phyloP scores from a whole-genome alignment of 2,113 vertebrate genomes.

The Trichechus manatus region DNA sequence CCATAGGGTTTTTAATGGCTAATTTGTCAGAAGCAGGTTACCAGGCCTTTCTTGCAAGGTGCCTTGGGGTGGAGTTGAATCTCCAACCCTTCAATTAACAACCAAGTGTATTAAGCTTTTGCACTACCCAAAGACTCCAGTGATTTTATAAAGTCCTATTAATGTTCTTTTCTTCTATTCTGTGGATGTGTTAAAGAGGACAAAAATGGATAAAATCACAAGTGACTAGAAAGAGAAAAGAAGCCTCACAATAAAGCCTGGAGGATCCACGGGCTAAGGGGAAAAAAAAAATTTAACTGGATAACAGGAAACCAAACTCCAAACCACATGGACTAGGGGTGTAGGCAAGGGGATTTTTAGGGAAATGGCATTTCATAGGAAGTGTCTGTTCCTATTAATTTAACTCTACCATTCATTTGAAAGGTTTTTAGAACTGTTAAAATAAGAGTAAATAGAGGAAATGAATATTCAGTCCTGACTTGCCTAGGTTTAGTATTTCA shows the following conservation, averaged over 20 bases:
- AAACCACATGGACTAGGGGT: background rate
- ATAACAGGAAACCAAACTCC: background rate
- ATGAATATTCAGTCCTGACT: conserved; percentile 53
- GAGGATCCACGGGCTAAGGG: background rate
- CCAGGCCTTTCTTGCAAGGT: background rate
- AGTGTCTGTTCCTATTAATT: background rate
- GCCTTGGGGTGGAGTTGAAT: background rate
- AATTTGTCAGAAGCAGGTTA: background rate
- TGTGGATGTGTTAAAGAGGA: background rate
- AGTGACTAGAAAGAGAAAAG: background rate
- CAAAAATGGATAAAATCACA: background rate
- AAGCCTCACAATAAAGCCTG: background rate
- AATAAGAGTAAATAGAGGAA: conserved; percentile 48
- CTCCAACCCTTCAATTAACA: background rate
- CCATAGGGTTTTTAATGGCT: background rate
- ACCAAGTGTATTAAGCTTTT: background rate
- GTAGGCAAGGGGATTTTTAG: background rate
- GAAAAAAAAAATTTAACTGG: background rate
- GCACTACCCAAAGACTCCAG: background rate
- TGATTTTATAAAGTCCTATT: background rate
- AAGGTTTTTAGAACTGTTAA: background rate
- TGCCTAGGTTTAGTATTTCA: conserved; percentile 46
- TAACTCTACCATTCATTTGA: background rate
- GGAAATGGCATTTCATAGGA: background rate
- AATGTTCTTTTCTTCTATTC: background rate